Evolutionary conservation across 2,797 vertebrate species (phyloP), one percentile per base, ranked within the genome.

Genomic region (Allobates femoralis): DNA sequence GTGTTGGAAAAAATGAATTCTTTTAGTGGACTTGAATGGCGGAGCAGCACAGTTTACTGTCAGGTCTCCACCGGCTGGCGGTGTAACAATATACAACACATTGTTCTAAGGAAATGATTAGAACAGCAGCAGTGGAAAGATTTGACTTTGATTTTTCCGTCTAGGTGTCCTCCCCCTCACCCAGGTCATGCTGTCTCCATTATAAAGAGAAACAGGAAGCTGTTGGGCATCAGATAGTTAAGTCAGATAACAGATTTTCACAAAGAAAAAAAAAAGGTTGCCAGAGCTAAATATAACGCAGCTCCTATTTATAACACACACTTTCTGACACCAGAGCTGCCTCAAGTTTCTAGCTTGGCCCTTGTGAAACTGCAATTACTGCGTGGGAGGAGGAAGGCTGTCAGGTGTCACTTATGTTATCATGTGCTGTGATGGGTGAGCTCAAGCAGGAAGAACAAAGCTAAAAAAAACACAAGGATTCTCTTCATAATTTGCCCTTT

Each of bases 401-500:
- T 92, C 92, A 92, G 88, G 83, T 94, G 91, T 93, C 92, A 88
- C 91, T 92, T 91, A 91, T 92, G 88, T 73, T 56, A 87, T 87
- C 82, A 92, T 53, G 51, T 58, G 11, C 89, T 89, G 89, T 88
- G 91, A 90, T 90, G 90, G 88, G 89, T 93, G 89, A 90, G 91
- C 92, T 90, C 85, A 90, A 88, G 23, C 81, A 91, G 91, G 90
- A 90, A 89, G 92, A 93, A 89, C 84, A 91, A 90, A 92, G 90
- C 91, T 91, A 83, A 89, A 86, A 84, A 83, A 91, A 92, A 92
- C 88, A 92, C 90, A 92, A 92, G 55, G 89, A 85, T 92, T 94
- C 91, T 91, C 92, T 94, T 96, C 95, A 94, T 93, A 92, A 94
- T 94, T 94, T 93, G 93, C 94, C 95, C 94, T 96, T 96, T 94